Evolutionary conservation across 2,888 invertebrate species (phyloP), one percentile per base, ranked within the genome.

Genomic region (Dinocampus coccinellae): DNA sequence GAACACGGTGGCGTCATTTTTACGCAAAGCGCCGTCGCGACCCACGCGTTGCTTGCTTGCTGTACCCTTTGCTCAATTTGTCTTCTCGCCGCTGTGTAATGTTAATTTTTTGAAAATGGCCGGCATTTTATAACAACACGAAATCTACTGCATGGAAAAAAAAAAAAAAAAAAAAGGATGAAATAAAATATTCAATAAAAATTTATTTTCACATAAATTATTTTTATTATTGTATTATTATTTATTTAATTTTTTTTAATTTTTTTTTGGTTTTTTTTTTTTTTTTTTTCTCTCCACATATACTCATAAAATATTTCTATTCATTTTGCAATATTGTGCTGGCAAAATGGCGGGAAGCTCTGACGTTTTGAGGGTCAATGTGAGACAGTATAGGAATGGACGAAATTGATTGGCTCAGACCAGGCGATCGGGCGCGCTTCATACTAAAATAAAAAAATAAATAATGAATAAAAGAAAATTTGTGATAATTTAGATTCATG

Each of bases 51-150:
- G 76, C 72, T 73, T 67, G 55, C 65, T 69, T 74, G 66, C 72
- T 65, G 66, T 69, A 73, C 73, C 72, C 71, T 29, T 29, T 61
- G 13, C 33, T 55, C 34, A 52, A 34, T 65, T 36, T 65, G 33
- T 65, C 33, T 71, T 62, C 62, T 36, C 29, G 24, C n/a, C 55
- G 42, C 47, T 53, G 64, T 26, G 36, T 24, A 76, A 80, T 42
- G 24, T 72, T 73, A 76, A 80, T 20, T 47, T 82, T 86, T 86
- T 84, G 84, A 85, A 85, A 85, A 85, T 86, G 85, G 84, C 85
- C 84, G 85, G 84, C 67, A 34, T 39, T 7, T 52, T 26, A 47
- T 47, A 63, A 55, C 29, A 42, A n/a, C 7, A 11, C 42, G 22
- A 42, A 55, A 62, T 66, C n/a, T 60, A 55, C 62, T 60, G n/a